phyloP scores from a whole-genome alignment of 1,140 invertebrate species.

The Aphis gossypii region DNA sequence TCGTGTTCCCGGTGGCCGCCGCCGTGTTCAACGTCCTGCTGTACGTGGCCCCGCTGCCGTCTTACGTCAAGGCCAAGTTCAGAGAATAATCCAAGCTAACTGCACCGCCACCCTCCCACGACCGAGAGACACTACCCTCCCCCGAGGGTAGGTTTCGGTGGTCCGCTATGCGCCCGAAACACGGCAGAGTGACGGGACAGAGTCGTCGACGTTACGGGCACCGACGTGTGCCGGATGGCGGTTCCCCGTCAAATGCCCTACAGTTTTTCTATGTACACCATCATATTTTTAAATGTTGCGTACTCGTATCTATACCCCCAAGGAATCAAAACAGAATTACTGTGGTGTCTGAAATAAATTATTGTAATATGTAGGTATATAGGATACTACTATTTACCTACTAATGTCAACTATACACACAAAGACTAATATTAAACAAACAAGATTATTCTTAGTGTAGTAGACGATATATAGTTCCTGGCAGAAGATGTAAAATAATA shows the following conservation, averaged over 20 bases:
- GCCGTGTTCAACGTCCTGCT: constrained; percentile 84
- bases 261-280: no score
- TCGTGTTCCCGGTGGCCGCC: constrained; percentile 82
- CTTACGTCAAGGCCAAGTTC: constrained; percentile 89
- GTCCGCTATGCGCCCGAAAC: not conserved
- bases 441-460: not conserved
- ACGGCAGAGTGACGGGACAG: not conserved
- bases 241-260: no score
- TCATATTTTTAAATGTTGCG: not conserved
- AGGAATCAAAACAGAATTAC: not conserved
- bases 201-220: no score
- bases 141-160: not conserved
- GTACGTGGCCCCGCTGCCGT: constrained; percentile 84
- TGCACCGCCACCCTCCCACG: not conserved
- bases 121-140: no score
- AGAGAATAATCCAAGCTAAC: constrained; percentile 70
- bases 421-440: not conserved
- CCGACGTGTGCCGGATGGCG: not conserved
- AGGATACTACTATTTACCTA: not conserved
- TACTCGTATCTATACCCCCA: not conserved
- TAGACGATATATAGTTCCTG: not conserved
- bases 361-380: not conserved
- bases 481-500: no score
- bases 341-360: not conserved
- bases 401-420: not conserved